phyloP scores from a whole-genome alignment of 2,113 vertebrate species.

The Acanthisitta chloris region DNA sequence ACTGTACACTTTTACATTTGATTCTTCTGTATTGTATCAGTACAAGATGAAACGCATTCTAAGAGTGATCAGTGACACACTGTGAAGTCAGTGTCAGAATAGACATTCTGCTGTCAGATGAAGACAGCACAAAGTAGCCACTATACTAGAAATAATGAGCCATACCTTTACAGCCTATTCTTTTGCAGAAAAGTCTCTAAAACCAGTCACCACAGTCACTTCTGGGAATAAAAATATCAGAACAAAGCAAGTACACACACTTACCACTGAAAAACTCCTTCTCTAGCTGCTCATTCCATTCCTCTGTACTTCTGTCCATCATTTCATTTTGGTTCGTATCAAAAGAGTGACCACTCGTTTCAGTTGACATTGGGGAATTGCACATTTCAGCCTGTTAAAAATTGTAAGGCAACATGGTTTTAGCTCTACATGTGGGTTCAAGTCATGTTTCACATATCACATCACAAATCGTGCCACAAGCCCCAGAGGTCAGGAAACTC shows the following conservation, averaged over 20 bases:
- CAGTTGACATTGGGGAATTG: slow-evolving; percentile 7
- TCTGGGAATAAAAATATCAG: background rate
- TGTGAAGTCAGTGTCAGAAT: background rate
- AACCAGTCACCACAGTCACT: background rate
- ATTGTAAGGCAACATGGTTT: background rate
- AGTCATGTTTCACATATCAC: background rate
- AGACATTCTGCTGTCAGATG: background rate
- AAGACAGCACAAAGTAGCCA: background rate
- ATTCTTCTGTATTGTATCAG: background rate
- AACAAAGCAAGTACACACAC: background rate
- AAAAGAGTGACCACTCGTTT: slow-evolving; percentile 1
- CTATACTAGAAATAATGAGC: background rate
- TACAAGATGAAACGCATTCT: background rate
- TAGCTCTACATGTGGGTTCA: background rate
- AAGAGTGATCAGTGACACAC: background rate
- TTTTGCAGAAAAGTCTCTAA: background rate
- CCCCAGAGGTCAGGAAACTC: background rate
- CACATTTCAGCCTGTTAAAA: slow-evolving; percentile 64
- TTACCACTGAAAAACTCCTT: slow-evolving; percentile 77
- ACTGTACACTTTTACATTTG: background rate
- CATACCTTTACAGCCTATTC: background rate
- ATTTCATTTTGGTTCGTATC: slow-evolving; percentile 38
- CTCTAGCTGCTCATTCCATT: slow-evolving; percentile 69
- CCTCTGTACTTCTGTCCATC: slow-evolving; percentile 49
- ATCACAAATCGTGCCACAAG: background rate